These are phyloP conservation scores for Nemotelus pantherinus DNA, from an alignment of 2,888 invertebrate species.

Conservation along the genomic window DNA sequence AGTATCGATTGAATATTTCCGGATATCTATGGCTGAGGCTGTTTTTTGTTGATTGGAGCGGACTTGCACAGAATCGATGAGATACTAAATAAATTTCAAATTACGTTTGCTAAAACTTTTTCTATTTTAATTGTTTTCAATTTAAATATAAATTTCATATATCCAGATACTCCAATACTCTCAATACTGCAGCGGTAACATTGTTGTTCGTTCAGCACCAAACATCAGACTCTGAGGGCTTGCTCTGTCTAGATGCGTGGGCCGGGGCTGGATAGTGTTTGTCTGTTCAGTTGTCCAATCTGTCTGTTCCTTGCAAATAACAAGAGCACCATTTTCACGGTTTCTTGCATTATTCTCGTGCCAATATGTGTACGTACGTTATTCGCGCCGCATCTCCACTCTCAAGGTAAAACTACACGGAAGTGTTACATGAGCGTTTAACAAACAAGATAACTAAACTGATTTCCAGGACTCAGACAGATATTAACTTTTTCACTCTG, in stretches of 20 bases:
- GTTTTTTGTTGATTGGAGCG: too few relatives aligned
- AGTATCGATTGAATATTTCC: too few relatives aligned
- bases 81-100: too few relatives aligned
- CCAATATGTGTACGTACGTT: neutral
- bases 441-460: constrained; percentile 15
- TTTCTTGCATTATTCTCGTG: constrained; percentile 18
- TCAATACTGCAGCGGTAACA: too few relatives aligned
- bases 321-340: constrained; percentile 30
- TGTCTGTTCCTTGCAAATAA: neutral
- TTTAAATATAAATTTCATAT: too few relatives aligned
- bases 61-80: too few relatives aligned
- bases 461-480: neutral
- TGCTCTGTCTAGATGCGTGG: neutral
- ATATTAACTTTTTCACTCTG: neutral
- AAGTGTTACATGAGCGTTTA: constrained; percentile 20
- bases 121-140: too few relatives aligned
- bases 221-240: too few relatives aligned
- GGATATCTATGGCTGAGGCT: too few relatives aligned
- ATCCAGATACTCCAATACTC: too few relatives aligned
- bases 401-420: constrained; percentile 3
- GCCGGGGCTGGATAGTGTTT: constrained; percentile 10
- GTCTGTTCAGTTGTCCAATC: constrained; percentile 1
- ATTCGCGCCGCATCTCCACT: neutral
- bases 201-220: too few relatives aligned
- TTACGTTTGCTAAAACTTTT: too few relatives aligned